phyloP scores from a whole-genome alignment of 92 coral and sea anemone species.

The Porites rus region DNA sequence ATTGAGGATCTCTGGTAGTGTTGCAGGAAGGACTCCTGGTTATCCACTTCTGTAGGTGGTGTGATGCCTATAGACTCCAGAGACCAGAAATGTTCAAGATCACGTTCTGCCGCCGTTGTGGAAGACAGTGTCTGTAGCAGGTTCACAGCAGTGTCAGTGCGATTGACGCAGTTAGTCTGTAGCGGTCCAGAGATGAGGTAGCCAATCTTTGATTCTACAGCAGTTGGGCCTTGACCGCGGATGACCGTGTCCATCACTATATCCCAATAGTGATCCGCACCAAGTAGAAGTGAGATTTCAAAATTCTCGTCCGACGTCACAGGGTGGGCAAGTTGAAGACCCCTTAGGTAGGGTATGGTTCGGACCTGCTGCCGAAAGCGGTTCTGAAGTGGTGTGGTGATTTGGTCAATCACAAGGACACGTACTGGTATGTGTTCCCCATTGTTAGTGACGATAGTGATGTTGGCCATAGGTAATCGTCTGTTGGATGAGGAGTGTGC shows the following conservation, averaged over 20 bases:
- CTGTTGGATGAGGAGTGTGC: slow-evolving; percentile 38
- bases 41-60: slow-evolving; percentile 20
- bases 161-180: background rate
- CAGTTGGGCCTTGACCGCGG: slow-evolving; percentile 62
- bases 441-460: slow-evolving; percentile 21
- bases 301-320: slow-evolving; percentile 59
- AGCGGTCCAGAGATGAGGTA: slow-evolving; percentile 65
- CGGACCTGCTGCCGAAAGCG: slow-evolving; percentile 32
- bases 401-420: slow-evolving; percentile 48
- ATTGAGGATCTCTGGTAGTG: slow-evolving; percentile 48
- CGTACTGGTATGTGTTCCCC: slow-evolving; percentile 50
- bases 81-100: slow-evolving; percentile 60
- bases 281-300: slow-evolving; percentile 60
- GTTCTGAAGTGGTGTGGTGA: slow-evolving; percentile 55
- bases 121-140: slow-evolving; percentile 27
- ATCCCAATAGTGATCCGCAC: slow-evolving; percentile 73
- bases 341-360: slow-evolving; percentile 46
- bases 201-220: slow-evolving; percentile 58
- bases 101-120: slow-evolving; percentile 28
- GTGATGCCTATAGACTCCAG: slow-evolving; percentile 61
- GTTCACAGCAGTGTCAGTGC: slow-evolving; percentile 21
- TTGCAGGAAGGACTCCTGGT: slow-evolving; percentile 19
- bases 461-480: slow-evolving; percentile 43
- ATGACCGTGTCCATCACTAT: slow-evolving; percentile 58
- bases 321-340: slow-evolving; percentile 65